phyloP scores from a whole-genome alignment of 1,140 invertebrate genomes.

The Steinernema feltiae region DNA sequence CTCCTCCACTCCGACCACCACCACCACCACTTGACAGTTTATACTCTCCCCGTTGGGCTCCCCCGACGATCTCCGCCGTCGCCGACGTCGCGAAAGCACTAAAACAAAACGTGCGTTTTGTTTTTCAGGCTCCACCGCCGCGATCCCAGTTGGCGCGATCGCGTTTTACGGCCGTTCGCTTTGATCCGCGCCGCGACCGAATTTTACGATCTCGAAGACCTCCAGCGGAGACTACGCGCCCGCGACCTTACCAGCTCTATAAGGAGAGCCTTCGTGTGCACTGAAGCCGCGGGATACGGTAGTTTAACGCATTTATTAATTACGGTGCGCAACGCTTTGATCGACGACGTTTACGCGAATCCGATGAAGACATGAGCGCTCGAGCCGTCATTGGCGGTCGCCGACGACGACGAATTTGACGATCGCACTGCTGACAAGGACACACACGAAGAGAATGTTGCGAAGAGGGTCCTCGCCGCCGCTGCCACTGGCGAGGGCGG shows the following conservation, averaged over 20 bases:
- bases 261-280: no score
- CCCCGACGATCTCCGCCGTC: no score
- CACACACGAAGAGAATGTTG: not conserved
- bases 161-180: slow-evolving; percentile 12
- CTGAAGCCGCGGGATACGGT: not conserved
- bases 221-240: not conserved
- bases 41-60: not conserved
- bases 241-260: slow-evolving; percentile 14
- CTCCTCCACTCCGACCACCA: no score
- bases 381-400: not conserved
- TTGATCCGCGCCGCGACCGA: slow-evolving; percentile 6
- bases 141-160: not conserved
- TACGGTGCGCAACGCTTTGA: slow-evolving; percentile 8
- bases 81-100: not conserved
- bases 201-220: slow-evolving; percentile 11
- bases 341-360: not conserved
- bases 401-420: not conserved
- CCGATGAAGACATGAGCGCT: not conserved
- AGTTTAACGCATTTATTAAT: slow-evolving; percentile 12
- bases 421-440: not conserved
- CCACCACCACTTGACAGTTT: no score
- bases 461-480: no score
- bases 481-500: no score
- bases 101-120: slow-evolving; percentile 13
- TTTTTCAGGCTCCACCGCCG: not conserved